Base-by-base conservation (phyloP, 2,888 invertebrate species). In the Caenorhabditis sp. region DNA sequence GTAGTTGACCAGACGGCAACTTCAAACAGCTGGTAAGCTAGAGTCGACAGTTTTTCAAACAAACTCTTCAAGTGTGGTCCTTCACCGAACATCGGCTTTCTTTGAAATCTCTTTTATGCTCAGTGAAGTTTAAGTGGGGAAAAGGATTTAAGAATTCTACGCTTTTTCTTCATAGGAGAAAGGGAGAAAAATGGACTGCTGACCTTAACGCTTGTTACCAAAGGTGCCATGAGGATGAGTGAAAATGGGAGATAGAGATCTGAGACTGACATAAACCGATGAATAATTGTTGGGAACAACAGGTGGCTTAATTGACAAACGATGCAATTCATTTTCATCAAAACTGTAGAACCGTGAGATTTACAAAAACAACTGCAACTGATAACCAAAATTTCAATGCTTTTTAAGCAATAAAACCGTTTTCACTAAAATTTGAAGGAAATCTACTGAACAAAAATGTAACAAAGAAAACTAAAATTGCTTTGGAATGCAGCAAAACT, bases 201-300 rank as follows among this genome's bases (percentile, higher is more conserved):
- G 67, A 76, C 67, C 76, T 76, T 76, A 58, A 40, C 67, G 74
- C 74, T 74, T 60, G 24, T n/a, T 15, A n/a, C 35, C 50, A 56
- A 51, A 76, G 76, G 76, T 76, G 76, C 40, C 67, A 76, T 26
- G 44, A 51, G 37, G 74, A 76, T 76, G 76, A 67, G 76, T 76
- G 76, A 76, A 68, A 76, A 74, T 74, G 67, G 65, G 22, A 40
- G n/a, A 76, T 76, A 67, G 67, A 26, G 60, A 76, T 76, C 76
- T 51, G 53, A 76, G 13, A 50, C 65, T 53, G 67, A 67, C 76
- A 67, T 58, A 28, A 26, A 65, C 60, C 76, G 22, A 76, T 76
- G 76, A 76, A 76, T 76, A 76, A 76, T 76, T 37, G 67, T 67
- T 76, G 58, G 50, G 58, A 76, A 67, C 67, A 76, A 76, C 76